Percentiles rank a stretch among this genome's conserved stretches.
These are phyloP conservation scores for Apotomis betuletana DNA, from an alignment of 2,888 invertebrate genomes.

Conservation along the genomic window DNA sequence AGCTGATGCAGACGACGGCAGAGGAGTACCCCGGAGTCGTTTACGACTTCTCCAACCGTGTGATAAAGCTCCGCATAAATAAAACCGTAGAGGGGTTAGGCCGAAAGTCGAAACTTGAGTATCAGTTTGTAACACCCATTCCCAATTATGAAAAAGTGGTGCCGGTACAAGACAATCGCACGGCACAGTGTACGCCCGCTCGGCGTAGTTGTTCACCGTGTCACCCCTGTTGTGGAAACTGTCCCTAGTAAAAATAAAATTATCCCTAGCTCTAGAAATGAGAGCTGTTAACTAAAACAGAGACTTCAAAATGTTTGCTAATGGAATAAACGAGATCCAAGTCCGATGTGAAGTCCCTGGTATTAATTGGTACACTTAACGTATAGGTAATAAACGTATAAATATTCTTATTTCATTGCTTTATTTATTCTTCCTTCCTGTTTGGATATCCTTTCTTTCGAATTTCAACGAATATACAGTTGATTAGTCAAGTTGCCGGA, in stretches of 20 bases:
- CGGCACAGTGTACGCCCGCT: slow-evolving; percentile 66
- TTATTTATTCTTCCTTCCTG: no score
- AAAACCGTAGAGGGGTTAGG: slow-evolving; percentile 73
- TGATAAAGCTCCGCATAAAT: slow-evolving; percentile 72
- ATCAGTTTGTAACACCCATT: slow-evolving; percentile 74
- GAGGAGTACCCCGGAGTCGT: slow-evolving; percentile 69
- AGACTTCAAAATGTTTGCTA: no score
- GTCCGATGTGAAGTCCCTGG: no score
- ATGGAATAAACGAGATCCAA: no score
- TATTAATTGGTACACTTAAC: no score
- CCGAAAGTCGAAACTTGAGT: slow-evolving; percentile 72
- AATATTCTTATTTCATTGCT: no score
- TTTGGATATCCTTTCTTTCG: no score
- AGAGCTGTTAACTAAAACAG: neutral
- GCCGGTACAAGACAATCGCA: slow-evolving; percentile 66
- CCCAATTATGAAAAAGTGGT: slow-evolving; percentile 57
- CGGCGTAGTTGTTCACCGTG: slow-evolving; percentile 54
- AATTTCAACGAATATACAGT: no score
- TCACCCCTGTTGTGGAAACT: slow-evolving; percentile 14
- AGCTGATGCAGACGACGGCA: slow-evolving; percentile 59
- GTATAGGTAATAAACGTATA: no score
- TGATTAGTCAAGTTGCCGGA: no score
- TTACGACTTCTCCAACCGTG: slow-evolving; percentile 69
- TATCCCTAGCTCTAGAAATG: no score
- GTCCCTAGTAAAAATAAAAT: neutral